These are phyloP conservation scores for Symphodus melops DNA, from an alignment of 2,113 vertebrate species.

Conservation along the genomic window DNA sequence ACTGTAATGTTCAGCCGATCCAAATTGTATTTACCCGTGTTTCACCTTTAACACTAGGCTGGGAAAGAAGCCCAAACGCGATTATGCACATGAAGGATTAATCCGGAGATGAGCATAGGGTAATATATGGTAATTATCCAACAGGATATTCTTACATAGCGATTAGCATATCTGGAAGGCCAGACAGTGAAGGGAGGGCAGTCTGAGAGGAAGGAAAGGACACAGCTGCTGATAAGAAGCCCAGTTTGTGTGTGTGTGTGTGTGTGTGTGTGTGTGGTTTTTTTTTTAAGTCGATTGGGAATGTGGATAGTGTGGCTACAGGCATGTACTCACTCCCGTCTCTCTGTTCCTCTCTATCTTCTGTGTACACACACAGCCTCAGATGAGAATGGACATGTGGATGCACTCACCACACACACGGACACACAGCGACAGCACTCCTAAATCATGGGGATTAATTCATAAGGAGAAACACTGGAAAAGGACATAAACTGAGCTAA, in stretches of 20 bases:
- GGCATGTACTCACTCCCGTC: constrained; percentile 60
- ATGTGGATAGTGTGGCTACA: constrained; percentile 74
- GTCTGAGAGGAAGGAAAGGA: constrained; percentile 78
- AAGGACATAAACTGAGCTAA: neutral
- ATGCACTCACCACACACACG: constrained; percentile 14
- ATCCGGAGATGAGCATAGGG: constrained; percentile 94
- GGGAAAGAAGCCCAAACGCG: constrained; percentile 90
- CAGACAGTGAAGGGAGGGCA: constrained; percentile 88
- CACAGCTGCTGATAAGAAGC: constrained; percentile 81
- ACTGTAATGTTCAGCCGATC: constrained; percentile 91
- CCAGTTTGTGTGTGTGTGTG: constrained; percentile 54
- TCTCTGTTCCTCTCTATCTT: constrained; percentile 59
- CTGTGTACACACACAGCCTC: constrained; percentile 42
- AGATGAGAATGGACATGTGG: constrained; percentile 49
- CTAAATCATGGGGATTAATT: neutral
- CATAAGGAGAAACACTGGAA: constrained; percentile 16
- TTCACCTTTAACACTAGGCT: constrained; percentile 87
- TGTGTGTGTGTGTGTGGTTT: no score
- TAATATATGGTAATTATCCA: constrained; percentile 98
- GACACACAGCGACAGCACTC: constrained; percentile 31
- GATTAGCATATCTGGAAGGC: constrained; percentile 97
- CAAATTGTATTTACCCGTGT: constrained; percentile 94
- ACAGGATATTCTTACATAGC: constrained; percentile 94
- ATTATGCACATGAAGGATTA: constrained; percentile 99
- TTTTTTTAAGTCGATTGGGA: constrained; percentile 62